Evolutionary conservation across 2,888 invertebrate genomes (phyloP).

Genomic region (Adelognathus sp.): DNA sequence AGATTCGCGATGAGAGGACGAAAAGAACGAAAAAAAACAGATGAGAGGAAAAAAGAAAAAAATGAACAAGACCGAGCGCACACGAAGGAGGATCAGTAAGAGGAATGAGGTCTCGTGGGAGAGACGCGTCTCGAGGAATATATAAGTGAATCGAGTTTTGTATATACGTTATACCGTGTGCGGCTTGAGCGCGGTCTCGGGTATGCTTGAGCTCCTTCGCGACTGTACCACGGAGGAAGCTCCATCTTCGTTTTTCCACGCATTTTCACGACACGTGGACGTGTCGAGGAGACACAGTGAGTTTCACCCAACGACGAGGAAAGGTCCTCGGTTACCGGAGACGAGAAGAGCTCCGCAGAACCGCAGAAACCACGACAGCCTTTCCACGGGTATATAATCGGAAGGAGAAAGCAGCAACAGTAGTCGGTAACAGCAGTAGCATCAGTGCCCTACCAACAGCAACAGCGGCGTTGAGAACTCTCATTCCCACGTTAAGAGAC

Average conservation of each 20-base stretch:
- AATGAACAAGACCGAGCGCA: background rate
- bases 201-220: conserved; percentile 42
- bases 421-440: no score
- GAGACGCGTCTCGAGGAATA: background rate
- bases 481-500: conserved; percentile 58
- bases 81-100: background rate
- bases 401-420: conserved; percentile 20
- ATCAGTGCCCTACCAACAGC: no score
- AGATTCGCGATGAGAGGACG: background rate
- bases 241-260: conserved; percentile 13
- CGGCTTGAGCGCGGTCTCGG: background rate
- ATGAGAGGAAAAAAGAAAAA: background rate
- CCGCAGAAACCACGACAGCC: conserved; percentile 29
- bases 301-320: background rate
- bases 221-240: background rate
- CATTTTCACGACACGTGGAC: no score
- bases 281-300: no score
- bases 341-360: conserved; percentile 29
- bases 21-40: no score
- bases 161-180: background rate
- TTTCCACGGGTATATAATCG: conserved; percentile 9
- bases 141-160: conserved; percentile 47
- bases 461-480: conserved; percentile 37
- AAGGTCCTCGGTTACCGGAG: background rate
- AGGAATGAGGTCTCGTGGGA: background rate